Conservation (phyloP, 2,113 vertebrate species). For the Deroptyus accipitrinus region DNA sequence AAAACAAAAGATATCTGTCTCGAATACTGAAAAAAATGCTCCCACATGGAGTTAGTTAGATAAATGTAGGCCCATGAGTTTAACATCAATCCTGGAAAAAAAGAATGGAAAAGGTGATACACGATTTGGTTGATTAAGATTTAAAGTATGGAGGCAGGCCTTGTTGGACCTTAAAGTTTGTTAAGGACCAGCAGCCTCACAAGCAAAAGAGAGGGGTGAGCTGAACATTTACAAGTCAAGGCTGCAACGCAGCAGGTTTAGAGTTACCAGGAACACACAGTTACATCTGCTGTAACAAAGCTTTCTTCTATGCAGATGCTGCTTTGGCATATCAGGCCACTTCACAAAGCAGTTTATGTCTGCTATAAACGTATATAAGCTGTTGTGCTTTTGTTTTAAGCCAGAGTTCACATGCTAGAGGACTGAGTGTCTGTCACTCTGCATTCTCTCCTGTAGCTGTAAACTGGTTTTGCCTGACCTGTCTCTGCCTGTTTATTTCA, state of each 20-base stretch:
- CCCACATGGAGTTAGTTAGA: not conserved
- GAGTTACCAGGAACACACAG: not conserved
- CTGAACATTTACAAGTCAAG: rapidly evolving
- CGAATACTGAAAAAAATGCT: not conserved
- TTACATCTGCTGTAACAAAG: not conserved
- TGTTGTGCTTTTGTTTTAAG: not conserved
- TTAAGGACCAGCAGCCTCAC: not conserved
- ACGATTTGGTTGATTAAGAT: not conserved
- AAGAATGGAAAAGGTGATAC: not conserved
- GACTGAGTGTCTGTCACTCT: not conserved
- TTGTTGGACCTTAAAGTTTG: not conserved
- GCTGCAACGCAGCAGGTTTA: not conserved
- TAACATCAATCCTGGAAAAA: not conserved
- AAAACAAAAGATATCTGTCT: not conserved
- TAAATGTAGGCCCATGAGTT: not conserved
- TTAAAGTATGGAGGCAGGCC: not conserved
- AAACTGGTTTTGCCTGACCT: not conserved
- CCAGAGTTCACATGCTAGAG: not conserved
- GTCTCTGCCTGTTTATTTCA: not conserved
- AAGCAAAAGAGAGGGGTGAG: not conserved
- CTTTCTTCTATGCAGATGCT: not conserved
- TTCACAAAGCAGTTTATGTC: not conserved
- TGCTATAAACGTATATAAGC: not conserved
- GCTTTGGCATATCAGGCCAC: not conserved
- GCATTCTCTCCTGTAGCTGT: not conserved